Conservation (phyloP, 2,113 vertebrate species). For the Macquaria australasica region DNA sequence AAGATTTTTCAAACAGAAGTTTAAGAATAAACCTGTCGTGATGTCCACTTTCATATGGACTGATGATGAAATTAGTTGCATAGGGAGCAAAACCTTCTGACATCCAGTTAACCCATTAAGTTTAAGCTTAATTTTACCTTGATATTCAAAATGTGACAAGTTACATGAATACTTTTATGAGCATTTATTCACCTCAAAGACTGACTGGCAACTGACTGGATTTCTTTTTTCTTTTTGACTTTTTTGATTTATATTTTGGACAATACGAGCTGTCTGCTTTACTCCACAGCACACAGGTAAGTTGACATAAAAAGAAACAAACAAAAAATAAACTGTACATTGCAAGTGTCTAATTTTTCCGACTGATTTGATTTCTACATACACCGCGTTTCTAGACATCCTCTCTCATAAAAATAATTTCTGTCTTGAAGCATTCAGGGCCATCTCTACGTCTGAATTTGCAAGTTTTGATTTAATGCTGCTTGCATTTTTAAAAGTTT, state of each 20-base stretch:
- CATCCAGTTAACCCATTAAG: neutral
- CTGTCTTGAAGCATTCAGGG: no score
- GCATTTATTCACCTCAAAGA: neutral
- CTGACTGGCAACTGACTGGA: neutral
- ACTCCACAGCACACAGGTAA: slow-evolving; percentile 14
- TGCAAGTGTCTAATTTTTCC: neutral
- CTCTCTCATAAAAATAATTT: neutral
- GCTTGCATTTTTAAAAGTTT: no score
- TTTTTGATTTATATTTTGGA: slow-evolving; percentile 2
- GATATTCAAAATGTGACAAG: neutral
- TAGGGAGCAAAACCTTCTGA: neutral
- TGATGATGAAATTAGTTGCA: neutral
- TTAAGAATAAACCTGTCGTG: no score
- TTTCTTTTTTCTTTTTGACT: neutral
- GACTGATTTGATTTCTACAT: neutral
- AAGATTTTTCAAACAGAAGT: no score
- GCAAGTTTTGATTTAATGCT: no score
- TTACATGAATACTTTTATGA: no score
- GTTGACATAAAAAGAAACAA: neutral
- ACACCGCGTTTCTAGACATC: neutral
- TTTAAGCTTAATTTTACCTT: neutral
- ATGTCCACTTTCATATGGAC: neutral
- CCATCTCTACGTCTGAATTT: no score
- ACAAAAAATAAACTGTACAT: neutral
- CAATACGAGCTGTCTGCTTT: neutral